phyloP scores from a whole-genome alignment of 2,888 invertebrate species.

The Macrosoma leucophasiata region DNA sequence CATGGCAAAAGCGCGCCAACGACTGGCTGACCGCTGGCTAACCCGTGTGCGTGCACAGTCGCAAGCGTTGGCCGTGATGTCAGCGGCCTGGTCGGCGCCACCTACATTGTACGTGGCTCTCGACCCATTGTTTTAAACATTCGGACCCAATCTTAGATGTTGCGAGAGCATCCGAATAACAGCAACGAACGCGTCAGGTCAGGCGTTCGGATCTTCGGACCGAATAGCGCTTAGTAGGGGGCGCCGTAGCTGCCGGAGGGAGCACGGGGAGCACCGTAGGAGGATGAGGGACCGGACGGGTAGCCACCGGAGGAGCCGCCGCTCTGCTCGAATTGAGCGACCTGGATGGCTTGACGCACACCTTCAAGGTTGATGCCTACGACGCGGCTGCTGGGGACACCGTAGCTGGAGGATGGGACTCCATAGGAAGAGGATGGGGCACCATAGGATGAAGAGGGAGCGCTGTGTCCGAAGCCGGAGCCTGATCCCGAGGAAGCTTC shows the following conservation, averaged over 20 bases:
- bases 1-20: conserved; percentile 29
- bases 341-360: conserved; percentile 90
- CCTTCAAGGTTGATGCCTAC: conserved; percentile 91
- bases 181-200: conserved; percentile 31
- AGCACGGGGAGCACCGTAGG: conserved; percentile 76
- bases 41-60: conserved; percentile 72
- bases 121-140: conserved; percentile 54
- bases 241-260: conserved; percentile 84
- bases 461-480: conserved; percentile 71
- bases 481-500: conserved; percentile 79
- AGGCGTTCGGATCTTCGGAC: conserved; percentile 31
- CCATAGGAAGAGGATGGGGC: conserved; percentile 82
- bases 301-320: conserved; percentile 50
- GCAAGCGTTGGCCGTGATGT: conserved; percentile 62
- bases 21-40: conserved; percentile 60
- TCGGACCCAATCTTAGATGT: conserved; percentile 48
- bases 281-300: conserved; percentile 73
- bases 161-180: conserved; percentile 50
- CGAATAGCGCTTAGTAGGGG: conserved; percentile 67
- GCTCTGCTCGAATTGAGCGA: conserved; percentile 87
- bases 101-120: conserved; percentile 70
- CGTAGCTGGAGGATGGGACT: conserved; percentile 76
- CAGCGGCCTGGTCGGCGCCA: conserved; percentile 48
- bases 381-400: conserved; percentile 80
- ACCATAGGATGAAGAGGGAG: conserved; percentile 79